Evolutionary conservation across 2,797 vertebrate genomes (phyloP).

Genomic region (Catostomus latipinnis): DNA sequence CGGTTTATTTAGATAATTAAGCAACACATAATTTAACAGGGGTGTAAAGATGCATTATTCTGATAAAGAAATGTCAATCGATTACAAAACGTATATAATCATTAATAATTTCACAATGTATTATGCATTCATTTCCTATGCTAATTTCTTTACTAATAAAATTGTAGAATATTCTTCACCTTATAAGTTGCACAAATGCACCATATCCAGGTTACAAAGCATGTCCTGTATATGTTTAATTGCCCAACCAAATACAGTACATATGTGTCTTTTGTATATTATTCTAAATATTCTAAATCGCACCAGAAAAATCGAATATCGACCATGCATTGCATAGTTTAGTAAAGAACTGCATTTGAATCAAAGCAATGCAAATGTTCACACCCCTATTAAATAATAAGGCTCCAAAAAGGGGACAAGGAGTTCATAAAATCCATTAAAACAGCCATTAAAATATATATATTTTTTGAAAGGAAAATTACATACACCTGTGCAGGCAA

Average conservation of each 20-base stretch:
- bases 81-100: too few species aligned
- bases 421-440: not conserved
- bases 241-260: too few species aligned
- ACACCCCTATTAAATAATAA: constrained; percentile 32
- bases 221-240: not conserved
- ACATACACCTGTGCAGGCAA: constrained; percentile 22
- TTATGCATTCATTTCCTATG: too few species aligned
- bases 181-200: too few species aligned
- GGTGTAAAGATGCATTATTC: not conserved
- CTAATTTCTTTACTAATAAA: too few species aligned
- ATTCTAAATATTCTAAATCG: not conserved
- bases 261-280: too few species aligned
- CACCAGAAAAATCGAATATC: not conserved
- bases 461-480: not conserved
- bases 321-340: not conserved
- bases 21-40: not conserved
- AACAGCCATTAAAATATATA: constrained; percentile 19
- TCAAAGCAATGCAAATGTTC: constrained; percentile 4
- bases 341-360: not conserved
- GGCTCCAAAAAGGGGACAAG: not conserved
- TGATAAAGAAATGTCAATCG: not conserved
- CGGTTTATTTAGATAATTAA: not conserved
- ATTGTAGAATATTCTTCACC: too few species aligned
- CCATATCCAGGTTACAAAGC: too few species aligned
- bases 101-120: too few species aligned